Evolutionary conservation across 2,113 vertebrate species (phyloP).

Genomic region (Oryzias curvinotus): DNA sequence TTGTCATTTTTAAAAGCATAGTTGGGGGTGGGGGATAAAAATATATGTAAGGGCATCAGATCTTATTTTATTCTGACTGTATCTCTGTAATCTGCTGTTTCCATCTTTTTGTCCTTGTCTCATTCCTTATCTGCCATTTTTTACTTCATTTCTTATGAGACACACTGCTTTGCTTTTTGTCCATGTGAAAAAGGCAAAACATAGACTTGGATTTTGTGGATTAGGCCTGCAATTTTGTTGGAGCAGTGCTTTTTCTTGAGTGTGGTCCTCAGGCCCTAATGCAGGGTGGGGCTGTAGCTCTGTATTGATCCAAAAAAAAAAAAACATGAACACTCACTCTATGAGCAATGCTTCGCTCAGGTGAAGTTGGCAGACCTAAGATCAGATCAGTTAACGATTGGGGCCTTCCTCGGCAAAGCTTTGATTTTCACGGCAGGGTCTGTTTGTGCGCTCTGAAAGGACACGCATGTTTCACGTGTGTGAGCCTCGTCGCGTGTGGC

Average conservation of each 20-base stretch:
- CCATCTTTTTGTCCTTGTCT: no score
- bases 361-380: slow-evolving; percentile 35
- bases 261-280: slow-evolving; percentile 15
- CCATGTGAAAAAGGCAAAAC: slow-evolving; percentile 5
- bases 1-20: slow-evolving; percentile 32
- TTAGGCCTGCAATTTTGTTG: slow-evolving; percentile 21
- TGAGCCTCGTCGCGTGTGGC: slow-evolving; percentile 18
- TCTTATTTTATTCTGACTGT: not conserved
- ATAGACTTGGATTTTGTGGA: slow-evolving; percentile 16
- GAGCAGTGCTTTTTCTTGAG: not conserved
- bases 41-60: slow-evolving; percentile 23
- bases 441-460: slow-evolving; percentile 6
- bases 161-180: not conserved
- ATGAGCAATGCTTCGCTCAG: slow-evolving; percentile 30
- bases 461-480: slow-evolving; percentile 11
- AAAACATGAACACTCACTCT: slow-evolving; percentile 13
- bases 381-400: slow-evolving; percentile 44
- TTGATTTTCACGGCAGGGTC: slow-evolving; percentile 29
- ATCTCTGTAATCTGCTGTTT: no score
- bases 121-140: no score
- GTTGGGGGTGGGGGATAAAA: slow-evolving; percentile 2
- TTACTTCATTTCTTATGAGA: no score
- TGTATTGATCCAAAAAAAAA: slow-evolving; percentile 57
- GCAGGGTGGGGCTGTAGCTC: slow-evolving; percentile 41
- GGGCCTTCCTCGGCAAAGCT: slow-evolving; percentile 32